Conservation (phyloP, 2,888 invertebrate genomes). For the Conus canariensis region DNA sequence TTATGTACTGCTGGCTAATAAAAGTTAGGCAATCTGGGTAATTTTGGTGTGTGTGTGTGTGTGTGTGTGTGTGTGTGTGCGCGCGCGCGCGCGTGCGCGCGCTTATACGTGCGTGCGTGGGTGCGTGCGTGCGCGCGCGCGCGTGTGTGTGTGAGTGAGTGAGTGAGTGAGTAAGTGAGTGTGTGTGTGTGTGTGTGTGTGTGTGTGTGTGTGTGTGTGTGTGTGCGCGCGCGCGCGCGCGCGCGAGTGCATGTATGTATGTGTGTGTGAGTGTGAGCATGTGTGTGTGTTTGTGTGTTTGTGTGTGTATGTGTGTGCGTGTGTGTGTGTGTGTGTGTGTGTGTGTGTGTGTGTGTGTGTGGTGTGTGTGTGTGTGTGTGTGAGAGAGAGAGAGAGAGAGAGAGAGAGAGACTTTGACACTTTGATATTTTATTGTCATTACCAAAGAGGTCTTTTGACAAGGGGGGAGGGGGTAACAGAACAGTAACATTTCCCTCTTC, state of each 20-base stretch:
- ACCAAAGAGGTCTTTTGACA: no score
- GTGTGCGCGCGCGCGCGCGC: neutral
- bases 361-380: constrained; percentile 8
- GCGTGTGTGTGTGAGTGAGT: no score
- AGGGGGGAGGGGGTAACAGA: no score
- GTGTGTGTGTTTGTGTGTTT: neutral
- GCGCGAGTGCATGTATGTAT: neutral
- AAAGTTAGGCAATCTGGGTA: no score
- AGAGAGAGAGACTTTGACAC: no score
- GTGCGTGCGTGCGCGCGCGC: no score
- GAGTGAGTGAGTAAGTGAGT: neutral
- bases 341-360: constrained; percentile 32
- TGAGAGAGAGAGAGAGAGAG: neutral
- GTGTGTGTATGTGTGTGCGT: neutral
- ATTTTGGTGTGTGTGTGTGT: no score
- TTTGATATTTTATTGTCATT: no score
- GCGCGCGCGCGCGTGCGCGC: neutral
- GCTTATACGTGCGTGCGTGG: no score
- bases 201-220: neutral
- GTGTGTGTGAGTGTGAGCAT: neutral
- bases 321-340: constrained; percentile 23
- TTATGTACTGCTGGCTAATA: no score
- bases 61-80: no score
- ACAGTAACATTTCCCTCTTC: no score
- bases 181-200: constrained; percentile 10